Base-by-base conservation (phyloP, 2,113 vertebrate species). In the Copsychus sechellarum region DNA sequence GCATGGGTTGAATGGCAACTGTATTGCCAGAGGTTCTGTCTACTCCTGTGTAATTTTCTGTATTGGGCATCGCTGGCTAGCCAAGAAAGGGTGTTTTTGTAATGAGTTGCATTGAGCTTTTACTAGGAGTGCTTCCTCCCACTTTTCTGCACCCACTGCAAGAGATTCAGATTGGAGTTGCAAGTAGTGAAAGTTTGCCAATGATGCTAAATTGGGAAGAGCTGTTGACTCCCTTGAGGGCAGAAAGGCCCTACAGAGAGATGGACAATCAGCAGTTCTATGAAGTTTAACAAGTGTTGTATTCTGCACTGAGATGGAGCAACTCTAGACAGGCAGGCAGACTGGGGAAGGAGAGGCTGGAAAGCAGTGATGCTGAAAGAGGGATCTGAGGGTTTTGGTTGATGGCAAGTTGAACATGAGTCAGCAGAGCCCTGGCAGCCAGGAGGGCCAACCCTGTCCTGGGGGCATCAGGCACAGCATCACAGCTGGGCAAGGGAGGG, bases 391-490 rank as follows among this genome's bases (percentile, higher is more conserved):
- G 7, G 1, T 53, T 7, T 60, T 53, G 70, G 28, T 19, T 0
- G 0, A 2, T 21, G 61, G 8, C 29, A 76, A 54, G n/a, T 0
- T 26, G 47, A 34, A 4, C 54, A 6, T 4, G 29, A 61, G 9
- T 0, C 53, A 82, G 47, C n/a, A 74, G 45, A 8, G 24, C 38
- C 69, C 45, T 74, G 78, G 33, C n/a, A 67, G 54, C 40, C 47
- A 74, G 78, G 29, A 53, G 70, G n/a, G 29, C 2, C 47, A 61
- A 2, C 25, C 6, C 9, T 40, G 54, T 67, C 45, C 69, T 67
- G 38, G 29, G 38, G 23, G 1, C 38, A 82, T 47, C 70, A 74
- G 61, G n/a, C 1, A 38, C 70, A 81, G 69, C 24, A 74, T 31
- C 20, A 36, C 87, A 82, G 47, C 24, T 0, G 0, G 60, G 33